A percentile compares a stretch with the other conserved stretches of the same genome.
Evolutionary conservation across 2,888 invertebrate species (phyloP).

Genomic region (Sinohyriopsis cumingii): DNA sequence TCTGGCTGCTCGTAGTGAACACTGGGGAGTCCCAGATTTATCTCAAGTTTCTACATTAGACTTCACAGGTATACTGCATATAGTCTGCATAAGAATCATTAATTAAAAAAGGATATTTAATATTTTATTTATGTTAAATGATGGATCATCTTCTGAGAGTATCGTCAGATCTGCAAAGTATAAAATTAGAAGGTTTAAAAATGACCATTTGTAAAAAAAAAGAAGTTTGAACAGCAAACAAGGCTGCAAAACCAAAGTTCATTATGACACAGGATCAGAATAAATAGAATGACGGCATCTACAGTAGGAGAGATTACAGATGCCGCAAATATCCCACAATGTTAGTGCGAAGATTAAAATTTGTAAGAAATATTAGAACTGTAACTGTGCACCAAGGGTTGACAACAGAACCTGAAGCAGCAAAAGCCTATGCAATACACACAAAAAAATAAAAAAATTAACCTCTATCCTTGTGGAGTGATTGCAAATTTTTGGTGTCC

Average conservation of each 20-base stretch:
- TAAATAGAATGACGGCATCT: not conserved
- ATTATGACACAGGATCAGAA: not conserved
- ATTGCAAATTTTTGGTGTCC: slow-evolving; percentile 9
- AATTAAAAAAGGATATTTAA: not conserved
- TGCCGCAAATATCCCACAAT: no score
- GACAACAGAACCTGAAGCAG: slow-evolving; percentile 10
- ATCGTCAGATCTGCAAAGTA: no score
- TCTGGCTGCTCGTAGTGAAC: slow-evolving; percentile 87
- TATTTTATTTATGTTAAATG: no score
- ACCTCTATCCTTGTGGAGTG: slow-evolving; percentile 21
- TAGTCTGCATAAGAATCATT: not conserved
- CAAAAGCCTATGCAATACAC: slow-evolving; percentile 4
- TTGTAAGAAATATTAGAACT: not conserved
- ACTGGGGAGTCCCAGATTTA: slow-evolving; percentile 86
- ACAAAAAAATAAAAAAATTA: slow-evolving; percentile 3
- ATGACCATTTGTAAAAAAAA: no score
- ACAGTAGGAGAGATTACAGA: not conserved
- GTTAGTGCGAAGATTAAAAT: no score
- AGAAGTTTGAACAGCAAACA: slow-evolving; percentile 2
- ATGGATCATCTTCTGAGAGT: no score
- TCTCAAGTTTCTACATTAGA: slow-evolving; percentile 80
- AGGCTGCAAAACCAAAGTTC: slow-evolving; percentile 2
- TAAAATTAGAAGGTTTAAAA: no score
- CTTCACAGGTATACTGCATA: slow-evolving; percentile 62
- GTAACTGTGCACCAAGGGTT: not conserved